Conservation (phyloP, 2,113 vertebrate genomes). For the Plestiodon gilberti region DNA sequence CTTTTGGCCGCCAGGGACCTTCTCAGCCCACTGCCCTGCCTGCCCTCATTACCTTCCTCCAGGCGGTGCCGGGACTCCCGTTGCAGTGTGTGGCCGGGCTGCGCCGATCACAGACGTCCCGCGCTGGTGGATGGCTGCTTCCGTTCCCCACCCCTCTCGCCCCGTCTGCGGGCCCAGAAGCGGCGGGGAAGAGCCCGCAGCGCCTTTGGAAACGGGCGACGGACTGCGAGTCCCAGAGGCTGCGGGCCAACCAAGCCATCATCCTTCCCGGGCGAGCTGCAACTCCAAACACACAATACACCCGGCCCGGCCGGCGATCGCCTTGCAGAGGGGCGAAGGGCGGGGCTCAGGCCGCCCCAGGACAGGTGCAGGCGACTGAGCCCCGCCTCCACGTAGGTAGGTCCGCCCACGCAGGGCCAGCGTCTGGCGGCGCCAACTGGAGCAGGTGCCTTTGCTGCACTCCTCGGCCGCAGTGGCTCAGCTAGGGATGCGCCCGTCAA, state of each 20-base stretch:
- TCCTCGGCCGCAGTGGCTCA: background rate
- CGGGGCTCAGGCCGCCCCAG: background rate
- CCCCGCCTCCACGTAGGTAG: background rate
- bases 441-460: background rate
- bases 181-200: conserved; percentile 84
- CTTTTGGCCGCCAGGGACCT: background rate
- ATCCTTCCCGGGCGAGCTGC: background rate
- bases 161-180: conserved; percentile 6
- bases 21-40: conserved; percentile 18
- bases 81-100: background rate
- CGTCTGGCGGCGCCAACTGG: background rate
- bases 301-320: background rate
- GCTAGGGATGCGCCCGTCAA: too few relatives aligned
- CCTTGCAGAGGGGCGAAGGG: conserved; percentile 53
- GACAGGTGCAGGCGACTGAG: background rate
- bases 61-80: too few relatives aligned
- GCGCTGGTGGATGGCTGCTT: background rate
- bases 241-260: conserved; percentile 69
- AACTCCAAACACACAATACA: background rate
- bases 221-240: conserved; percentile 81
- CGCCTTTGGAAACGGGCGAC: conserved; percentile 89
- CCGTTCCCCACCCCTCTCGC: background rate
- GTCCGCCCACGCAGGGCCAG: background rate
- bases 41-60: background rate
- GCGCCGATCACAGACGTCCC: conserved; percentile 14